Evolutionary conservation across 30 jellyfish, hydroid and myxozoan species (phyloP).

Genomic region (Catostylus mosaicus): DNA sequence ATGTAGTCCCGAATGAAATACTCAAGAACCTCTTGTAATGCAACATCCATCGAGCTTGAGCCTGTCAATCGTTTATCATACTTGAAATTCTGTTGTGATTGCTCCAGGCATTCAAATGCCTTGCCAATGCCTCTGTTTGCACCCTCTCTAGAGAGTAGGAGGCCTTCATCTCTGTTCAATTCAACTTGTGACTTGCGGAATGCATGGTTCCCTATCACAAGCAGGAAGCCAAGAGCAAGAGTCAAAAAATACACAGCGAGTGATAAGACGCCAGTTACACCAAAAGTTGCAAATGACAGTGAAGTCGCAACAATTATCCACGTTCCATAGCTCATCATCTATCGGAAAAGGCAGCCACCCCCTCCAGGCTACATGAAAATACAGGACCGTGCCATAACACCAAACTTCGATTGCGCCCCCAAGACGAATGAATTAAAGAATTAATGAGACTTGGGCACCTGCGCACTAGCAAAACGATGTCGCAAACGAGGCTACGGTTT

Average conservation of each 20-base stretch:
- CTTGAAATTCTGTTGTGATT: conserved; percentile 83
- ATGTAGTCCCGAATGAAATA: conserved; percentile 89
- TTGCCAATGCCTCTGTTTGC: conserved; percentile 83
- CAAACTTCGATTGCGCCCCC: too few species aligned
- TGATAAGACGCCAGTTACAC: conserved; percentile 10
- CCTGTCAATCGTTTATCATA: conserved; percentile 96
- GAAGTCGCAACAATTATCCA: conserved; percentile 6
- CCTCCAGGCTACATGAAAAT: not conserved
- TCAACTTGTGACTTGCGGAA: conserved; percentile 54
- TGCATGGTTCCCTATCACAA: conserved; percentile 76
- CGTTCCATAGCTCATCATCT: conserved; percentile 5
- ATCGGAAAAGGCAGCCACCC: not conserved
- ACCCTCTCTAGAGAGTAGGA: conserved; percentile 59
- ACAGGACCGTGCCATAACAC: too few species aligned
- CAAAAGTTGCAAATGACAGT: conserved; percentile 31
- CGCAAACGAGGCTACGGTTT: conserved; percentile 1
- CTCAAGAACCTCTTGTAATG: conserved; percentile 95
- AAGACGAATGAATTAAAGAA: too few species aligned
- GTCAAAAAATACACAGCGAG: conserved; percentile 4
- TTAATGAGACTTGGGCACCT: too few species aligned
- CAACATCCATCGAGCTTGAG: conserved; percentile 93
- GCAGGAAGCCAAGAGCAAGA: conserved; percentile 47
- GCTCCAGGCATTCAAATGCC: conserved; percentile 78
- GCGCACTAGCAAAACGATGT: not conserved
- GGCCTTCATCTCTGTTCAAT: conserved; percentile 36